Percentiles rank a stretch among this genome's conserved stretches.
phyloP scores from a whole-genome alignment of 2,797 vertebrate species.

The Rallus crepitans region DNA sequence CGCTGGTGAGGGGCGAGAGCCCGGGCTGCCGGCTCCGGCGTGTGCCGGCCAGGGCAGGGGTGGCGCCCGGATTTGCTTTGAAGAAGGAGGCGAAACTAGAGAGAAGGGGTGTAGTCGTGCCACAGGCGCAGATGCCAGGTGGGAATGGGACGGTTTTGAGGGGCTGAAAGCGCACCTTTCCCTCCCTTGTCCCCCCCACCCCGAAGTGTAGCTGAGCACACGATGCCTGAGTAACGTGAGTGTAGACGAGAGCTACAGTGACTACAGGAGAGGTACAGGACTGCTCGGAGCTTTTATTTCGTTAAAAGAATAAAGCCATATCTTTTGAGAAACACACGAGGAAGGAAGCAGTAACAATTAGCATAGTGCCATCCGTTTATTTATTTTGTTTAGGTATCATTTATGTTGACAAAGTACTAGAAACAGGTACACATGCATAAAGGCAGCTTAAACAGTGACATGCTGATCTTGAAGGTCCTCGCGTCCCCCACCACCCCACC shows the following conservation, averaged over 20 bases:
- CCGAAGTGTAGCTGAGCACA: not conserved
- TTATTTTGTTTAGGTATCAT: not conserved
- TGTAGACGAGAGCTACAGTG: accelerated
- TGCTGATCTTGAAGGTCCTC: not conserved
- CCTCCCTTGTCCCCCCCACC: no score
- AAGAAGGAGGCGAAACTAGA: not conserved
- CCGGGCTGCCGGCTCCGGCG: not conserved
- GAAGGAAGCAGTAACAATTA: not conserved
- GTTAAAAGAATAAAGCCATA: not conserved
- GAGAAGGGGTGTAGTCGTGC: not conserved
- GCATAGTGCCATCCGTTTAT: not conserved
- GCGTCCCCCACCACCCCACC: no score
- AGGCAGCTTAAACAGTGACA: not conserved
- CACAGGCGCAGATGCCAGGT: accelerated
- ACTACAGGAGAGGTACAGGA: no score
- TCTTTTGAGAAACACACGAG: not conserved
- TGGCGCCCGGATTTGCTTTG: accelerated
- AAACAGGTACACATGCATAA: accelerated
- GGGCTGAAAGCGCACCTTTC: no score
- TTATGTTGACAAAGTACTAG: accelerated
- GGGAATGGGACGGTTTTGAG: accelerated
- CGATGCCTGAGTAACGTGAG: accelerated
- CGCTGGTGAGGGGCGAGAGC: not conserved
- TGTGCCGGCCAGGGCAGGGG: not conserved
- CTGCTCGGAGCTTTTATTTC: not conserved